A percentile compares a stretch with the other conserved stretches of the same genome.
Evolutionary conservation across 2,888 invertebrate species (phyloP).

Genomic region (Synanthedon formicaeformis): DNA sequence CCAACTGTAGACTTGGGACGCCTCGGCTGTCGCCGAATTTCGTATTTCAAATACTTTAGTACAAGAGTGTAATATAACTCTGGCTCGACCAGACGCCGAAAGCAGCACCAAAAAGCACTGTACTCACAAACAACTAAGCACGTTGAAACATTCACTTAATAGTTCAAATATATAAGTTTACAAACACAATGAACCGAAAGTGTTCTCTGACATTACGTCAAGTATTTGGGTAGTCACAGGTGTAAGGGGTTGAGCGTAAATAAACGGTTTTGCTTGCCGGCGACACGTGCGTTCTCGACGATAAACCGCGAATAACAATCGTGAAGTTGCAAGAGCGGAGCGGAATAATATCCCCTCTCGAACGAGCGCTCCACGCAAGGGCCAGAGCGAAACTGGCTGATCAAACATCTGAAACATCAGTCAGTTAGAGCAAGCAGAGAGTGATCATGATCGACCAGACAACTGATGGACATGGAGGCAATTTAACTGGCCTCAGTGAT

Average conservation of each 20-base stretch:
- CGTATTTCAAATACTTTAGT: slow-evolving; percentile 34
- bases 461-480: not conserved
- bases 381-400: slow-evolving; percentile 56
- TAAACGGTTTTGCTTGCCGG: slow-evolving; percentile 34
- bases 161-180: slow-evolving; percentile 22
- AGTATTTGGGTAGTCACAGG: slow-evolving; percentile 60
- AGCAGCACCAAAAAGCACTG: slow-evolving; percentile 30
- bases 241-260: slow-evolving; percentile 54
- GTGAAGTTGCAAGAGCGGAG: slow-evolving; percentile 26
- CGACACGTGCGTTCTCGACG: slow-evolving; percentile 59
- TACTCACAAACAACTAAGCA: slow-evolving; percentile 44
- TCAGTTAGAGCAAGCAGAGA: no score
- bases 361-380: slow-evolving; percentile 54
- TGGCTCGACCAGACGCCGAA: slow-evolving; percentile 3
- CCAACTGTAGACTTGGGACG: slow-evolving; percentile 51
- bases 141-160: slow-evolving; percentile 32
- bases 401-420: no score
- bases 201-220: slow-evolving; percentile 60
- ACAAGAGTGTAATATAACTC: slow-evolving; percentile 17
- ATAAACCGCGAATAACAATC: slow-evolving; percentile 55
- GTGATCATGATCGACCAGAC: no score
- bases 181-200: slow-evolving; percentile 39
- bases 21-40: slow-evolving; percentile 59
- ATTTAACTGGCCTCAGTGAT: not conserved
- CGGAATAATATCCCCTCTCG: slow-evolving; percentile 30